A percentile compares a stretch with the other conserved stretches of the same genome.
These are phyloP conservation scores for Odobenus rosmarus DNA, from an alignment of 2,113 vertebrate species.

Conservation along the genomic window DNA sequence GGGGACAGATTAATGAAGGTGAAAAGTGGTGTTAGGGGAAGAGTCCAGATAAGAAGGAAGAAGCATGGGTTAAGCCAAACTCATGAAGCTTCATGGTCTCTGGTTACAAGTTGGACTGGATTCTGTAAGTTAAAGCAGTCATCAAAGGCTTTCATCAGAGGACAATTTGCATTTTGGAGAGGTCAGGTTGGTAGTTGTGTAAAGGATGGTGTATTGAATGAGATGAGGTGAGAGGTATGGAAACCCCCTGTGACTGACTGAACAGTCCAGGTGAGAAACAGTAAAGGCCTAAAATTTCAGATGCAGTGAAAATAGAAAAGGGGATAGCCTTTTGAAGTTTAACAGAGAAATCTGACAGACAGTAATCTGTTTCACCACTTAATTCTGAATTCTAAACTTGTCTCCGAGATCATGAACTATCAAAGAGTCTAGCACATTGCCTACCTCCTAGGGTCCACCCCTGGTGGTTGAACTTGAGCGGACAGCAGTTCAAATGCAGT, in stretches of 20 bases:
- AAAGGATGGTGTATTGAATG: background rate
- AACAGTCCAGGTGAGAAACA: background rate
- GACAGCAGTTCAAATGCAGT: background rate
- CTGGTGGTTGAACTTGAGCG: background rate
- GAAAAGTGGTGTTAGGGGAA: background rate
- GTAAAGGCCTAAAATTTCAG: background rate
- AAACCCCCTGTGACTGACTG: too few relatives aligned
- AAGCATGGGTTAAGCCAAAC: background rate
- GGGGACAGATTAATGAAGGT: background rate
- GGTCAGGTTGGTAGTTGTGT: too few relatives aligned
- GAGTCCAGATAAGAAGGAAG: background rate
- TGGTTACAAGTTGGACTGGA: background rate
- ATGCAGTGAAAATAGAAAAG: background rate
- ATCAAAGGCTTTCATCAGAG: background rate
- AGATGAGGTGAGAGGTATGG: background rate
- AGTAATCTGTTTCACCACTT: background rate
- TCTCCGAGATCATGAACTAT: background rate
- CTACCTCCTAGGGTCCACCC: background rate
- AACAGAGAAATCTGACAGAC: background rate
- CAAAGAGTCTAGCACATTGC: too few relatives aligned
- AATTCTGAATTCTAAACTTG: background rate
- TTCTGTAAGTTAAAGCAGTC: background rate
- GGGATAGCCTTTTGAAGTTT: background rate
- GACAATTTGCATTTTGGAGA: background rate
- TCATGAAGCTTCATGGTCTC: background rate